phyloP scores from a whole-genome alignment of 2,888 invertebrate species.

The Chrysolina americana region DNA sequence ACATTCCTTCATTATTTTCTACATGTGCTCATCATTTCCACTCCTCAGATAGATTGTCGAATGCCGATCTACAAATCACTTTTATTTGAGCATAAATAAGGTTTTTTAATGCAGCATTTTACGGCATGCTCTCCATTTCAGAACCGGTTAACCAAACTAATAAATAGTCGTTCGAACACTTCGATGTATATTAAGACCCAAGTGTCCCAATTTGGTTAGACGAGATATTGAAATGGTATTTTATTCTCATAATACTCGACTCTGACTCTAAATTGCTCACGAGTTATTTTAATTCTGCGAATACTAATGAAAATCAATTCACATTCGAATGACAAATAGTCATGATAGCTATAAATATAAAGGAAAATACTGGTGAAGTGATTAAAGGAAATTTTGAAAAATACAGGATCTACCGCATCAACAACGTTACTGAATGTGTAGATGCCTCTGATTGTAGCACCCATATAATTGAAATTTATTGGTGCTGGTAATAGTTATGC shows the following conservation, averaged over 20 bases:
- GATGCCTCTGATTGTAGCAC: slow-evolving; percentile 9
- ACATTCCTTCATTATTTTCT: neutral
- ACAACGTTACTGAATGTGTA: slow-evolving; percentile 1
- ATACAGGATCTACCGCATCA: slow-evolving; percentile 19
- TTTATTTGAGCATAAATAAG: slow-evolving; percentile 58
- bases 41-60: slow-evolving; percentile 43
- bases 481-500: slow-evolving; percentile 12
- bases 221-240: slow-evolving; percentile 56
- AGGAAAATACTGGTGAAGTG: slow-evolving; percentile 11
- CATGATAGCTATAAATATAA: slow-evolving; percentile 15
- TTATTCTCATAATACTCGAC: slow-evolving; percentile 42
- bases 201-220: slow-evolving; percentile 59
- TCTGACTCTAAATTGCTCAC: slow-evolving; percentile 35
- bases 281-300: slow-evolving; percentile 36
- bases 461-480: slow-evolving; percentile 21
- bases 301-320: slow-evolving; percentile 36
- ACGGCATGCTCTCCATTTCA: slow-evolving; percentile 54
- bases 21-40: slow-evolving; percentile 14
- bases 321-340: slow-evolving; percentile 24
- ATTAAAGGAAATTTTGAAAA: slow-evolving; percentile 9
- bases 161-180: slow-evolving; percentile 54
- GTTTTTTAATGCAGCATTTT: slow-evolving; percentile 57
- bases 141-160: slow-evolving; percentile 57
- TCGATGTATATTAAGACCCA: slow-evolving; percentile 49
- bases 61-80: slow-evolving; percentile 56